phyloP scores from a whole-genome alignment of 2,113 vertebrate genomes.

The Carettochelys insculpta region DNA sequence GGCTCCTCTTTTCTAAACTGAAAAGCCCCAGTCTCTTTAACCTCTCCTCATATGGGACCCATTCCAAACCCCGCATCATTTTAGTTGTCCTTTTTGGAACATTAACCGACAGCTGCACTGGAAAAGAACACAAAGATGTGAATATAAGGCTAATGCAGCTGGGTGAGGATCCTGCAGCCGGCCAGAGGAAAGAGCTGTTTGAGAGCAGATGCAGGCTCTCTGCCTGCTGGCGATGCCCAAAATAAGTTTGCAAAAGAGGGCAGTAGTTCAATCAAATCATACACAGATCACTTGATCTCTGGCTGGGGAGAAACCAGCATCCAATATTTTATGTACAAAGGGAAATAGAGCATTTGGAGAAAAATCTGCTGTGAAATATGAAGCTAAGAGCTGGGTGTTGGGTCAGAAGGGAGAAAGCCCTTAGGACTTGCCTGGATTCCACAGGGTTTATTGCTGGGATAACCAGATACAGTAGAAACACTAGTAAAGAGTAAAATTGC shows the following conservation, averaged over 20 bases:
- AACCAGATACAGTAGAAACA: not conserved
- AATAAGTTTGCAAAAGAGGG: constrained; percentile 20
- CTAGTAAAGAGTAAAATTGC: no score
- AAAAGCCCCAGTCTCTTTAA: no score
- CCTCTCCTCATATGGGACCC: no score
- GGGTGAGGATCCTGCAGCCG: not conserved
- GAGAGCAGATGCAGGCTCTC: not conserved
- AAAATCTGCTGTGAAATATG: constrained; percentile 67
- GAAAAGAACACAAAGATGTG: not conserved
- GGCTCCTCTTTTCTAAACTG: no score
- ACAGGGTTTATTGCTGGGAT: constrained; percentile 50
- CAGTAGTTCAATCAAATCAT: not conserved
- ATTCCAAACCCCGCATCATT: no score
- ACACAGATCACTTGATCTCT: not conserved
- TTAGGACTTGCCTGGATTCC: constrained; percentile 56
- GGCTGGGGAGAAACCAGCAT: constrained; percentile 54
- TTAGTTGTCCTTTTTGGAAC: no score
- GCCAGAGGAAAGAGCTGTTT: not conserved
- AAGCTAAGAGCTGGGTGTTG: constrained; percentile 64
- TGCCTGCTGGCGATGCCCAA: not conserved
- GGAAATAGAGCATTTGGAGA: constrained; percentile 61
- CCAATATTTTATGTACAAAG: not conserved
- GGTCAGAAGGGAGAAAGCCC: constrained; percentile 51
- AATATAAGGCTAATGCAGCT: not conserved
- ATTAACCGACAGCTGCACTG: not conserved